Percentiles rank a stretch among this genome's conserved stretches.
Evolutionary conservation across 2,888 invertebrate genomes (phyloP).

Genomic region (Agrilus cyanescens): DNA sequence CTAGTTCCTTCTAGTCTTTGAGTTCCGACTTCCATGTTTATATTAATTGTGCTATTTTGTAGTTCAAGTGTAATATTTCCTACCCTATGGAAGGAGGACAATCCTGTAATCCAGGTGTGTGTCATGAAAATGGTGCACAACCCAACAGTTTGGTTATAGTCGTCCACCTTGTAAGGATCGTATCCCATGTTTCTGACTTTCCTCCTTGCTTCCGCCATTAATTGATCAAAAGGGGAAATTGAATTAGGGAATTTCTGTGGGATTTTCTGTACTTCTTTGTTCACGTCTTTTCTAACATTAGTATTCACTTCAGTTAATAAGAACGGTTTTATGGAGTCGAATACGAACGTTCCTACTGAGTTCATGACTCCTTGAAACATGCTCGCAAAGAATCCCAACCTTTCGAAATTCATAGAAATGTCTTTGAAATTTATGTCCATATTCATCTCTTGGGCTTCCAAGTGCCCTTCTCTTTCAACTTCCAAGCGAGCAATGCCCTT

Average conservation of each 20-base stretch:
- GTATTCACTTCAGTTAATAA: conserved; percentile 67
- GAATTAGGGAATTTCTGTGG: conserved; percentile 73
- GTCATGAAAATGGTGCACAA: conserved; percentile 56
- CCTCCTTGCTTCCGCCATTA: conserved; percentile 61
- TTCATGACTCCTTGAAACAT: conserved; percentile 60
- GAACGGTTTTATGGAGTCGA: conserved; percentile 78
- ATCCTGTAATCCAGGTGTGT: conserved; percentile 67
- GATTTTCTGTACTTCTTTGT: conserved; percentile 57
- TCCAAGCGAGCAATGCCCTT: conserved; percentile 57
- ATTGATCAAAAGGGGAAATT: conserved; percentile 74
- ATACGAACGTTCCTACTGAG: conserved; percentile 67
- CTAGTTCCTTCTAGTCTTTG: conserved; percentile 65
- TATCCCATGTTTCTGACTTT: conserved; percentile 51
- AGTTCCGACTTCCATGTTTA: conserved; percentile 64
- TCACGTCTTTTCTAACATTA: conserved; percentile 60
- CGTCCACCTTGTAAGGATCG: conserved; percentile 65
- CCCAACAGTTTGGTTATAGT: conserved; percentile 61
- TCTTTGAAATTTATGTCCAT: conserved; percentile 67
- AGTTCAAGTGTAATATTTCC: conserved; percentile 65
- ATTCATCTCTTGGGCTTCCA: conserved; percentile 65
- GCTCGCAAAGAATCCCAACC: conserved; percentile 64
- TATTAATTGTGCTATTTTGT: conserved; percentile 56
- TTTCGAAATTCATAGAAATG: conserved; percentile 71
- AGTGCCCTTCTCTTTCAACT: conserved; percentile 60
- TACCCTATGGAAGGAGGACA: conserved; percentile 70